Evolutionary conservation across 2,797 vertebrate genomes (phyloP), one percentile per base, ranked within the genome.

Genomic region (Dryobates pubescens): DNA sequence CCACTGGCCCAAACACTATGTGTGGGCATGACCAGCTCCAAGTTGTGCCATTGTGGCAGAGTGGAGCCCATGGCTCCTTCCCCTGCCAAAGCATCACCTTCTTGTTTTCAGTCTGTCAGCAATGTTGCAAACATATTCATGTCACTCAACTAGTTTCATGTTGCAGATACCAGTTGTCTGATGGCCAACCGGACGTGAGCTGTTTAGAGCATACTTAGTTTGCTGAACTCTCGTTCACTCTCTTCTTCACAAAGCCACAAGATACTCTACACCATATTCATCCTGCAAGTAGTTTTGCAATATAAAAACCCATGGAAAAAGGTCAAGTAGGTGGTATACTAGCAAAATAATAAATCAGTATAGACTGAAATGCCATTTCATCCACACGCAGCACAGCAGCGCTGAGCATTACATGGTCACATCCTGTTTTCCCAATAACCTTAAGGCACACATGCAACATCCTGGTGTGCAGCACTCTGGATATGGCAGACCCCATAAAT

Each of bases 31-130:
- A 26, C 38, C 2, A 0, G 34, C 29, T 51, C 56, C 1, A 7
- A 47, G 54, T 59, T 3, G 3, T 17, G 18, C 23, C 24, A 11
- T 58, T 20, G 5, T 1, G 7, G n/a, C 8, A 6, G 5, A 57
- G 82, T 0, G 0, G 34, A 45, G 32, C 45, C 23, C 2, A 0
- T 1, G 1, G 43, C 71, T 69, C 61, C 36, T 51, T n/a, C 20
- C 30, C 17, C 41, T 32, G 36, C 29, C 65, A 59, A 36, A 80
- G 64, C 47, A 22, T 16, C 80, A 51, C 16, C 30, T 45, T 80
- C 65, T 51, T 14, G 17, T 47, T 61, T 68, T 51, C 3, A 3
- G 36, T 63, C 41, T 61, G 67, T 61, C 56, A 54, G 62, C 54
- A 29, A 6, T 5, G 6, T 24, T 82, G 82, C 36, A 54, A 81